These are phyloP conservation scores for Staurois parvus DNA, from an alignment of 2,797 vertebrate genomes.

Conservation along the genomic window DNA sequence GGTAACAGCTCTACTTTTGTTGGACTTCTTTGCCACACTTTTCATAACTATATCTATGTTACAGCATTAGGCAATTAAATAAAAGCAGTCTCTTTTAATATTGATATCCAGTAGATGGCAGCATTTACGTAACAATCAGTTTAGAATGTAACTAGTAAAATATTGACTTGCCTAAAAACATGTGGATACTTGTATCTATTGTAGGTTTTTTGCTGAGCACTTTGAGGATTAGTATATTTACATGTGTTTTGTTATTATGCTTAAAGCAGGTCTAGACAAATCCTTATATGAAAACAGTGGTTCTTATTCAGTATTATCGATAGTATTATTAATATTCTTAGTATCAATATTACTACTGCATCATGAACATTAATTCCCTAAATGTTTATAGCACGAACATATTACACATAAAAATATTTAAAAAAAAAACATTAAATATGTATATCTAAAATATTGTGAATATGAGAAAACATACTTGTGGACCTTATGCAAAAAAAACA, in stretches of 20 bases:
- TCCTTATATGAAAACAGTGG: neutral
- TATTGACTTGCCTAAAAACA: neutral
- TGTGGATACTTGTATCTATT: neutral
- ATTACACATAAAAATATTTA: too few species aligned
- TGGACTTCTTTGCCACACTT: too few species aligned
- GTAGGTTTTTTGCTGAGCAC: neutral
- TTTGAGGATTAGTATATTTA: neutral
- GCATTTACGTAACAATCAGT: conserved; percentile 66
- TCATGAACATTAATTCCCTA: too few species aligned
- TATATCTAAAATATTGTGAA: too few species aligned
- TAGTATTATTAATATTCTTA: neutral
- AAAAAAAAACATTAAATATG: too few species aligned
- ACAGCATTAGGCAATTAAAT: too few species aligned
- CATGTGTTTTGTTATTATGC: neutral
- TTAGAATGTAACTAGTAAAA: neutral
- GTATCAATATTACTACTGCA: too few species aligned
- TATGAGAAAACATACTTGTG: too few species aligned
- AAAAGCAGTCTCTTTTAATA: neutral
- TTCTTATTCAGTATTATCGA: neutral
- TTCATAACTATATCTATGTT: too few species aligned
- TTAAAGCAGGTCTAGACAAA: neutral
- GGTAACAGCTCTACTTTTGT: too few species aligned
- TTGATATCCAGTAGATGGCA: conserved; percentile 76
- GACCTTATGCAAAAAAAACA: too few species aligned
- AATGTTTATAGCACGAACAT: too few species aligned